Percentiles rank a stretch among this genome's conserved stretches.
Evolutionary conservation across 2,888 invertebrate species (phyloP).

Genomic region (Lasioglossum lativentre): DNA sequence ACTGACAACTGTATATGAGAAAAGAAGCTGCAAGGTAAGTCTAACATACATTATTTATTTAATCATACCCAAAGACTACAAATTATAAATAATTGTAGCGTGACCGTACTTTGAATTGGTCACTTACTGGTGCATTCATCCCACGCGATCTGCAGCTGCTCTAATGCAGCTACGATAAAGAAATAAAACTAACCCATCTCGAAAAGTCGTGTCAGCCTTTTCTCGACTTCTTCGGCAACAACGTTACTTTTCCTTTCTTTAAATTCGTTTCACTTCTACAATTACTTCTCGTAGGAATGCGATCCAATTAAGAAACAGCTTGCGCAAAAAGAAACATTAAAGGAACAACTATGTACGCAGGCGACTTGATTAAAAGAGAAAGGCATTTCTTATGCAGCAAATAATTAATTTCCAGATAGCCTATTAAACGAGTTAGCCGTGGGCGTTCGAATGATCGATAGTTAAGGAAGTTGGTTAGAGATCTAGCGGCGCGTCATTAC

Average conservation of each 20-base stretch:
- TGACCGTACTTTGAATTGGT: too few relatives aligned
- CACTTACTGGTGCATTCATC: too few relatives aligned
- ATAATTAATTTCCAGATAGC: neutral
- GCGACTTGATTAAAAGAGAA: neutral
- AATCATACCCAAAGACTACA: too few relatives aligned
- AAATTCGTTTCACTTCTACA: neutral
- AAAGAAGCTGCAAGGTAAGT: too few relatives aligned
- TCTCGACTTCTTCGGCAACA: neutral
- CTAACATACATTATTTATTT: too few relatives aligned
- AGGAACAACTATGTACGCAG: neutral
- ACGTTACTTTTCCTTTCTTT: neutral
- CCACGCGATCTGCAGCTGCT: too few relatives aligned
- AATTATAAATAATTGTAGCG: too few relatives aligned
- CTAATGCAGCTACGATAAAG: too few relatives aligned
- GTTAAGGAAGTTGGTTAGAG: neutral
- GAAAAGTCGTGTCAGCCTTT: neutral
- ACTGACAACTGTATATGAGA: too few relatives aligned
- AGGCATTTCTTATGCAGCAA: neutral
- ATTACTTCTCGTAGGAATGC: neutral
- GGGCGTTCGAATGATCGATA: neutral
- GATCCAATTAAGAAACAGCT: slow-evolving; percentile 1
- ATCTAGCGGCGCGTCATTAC: neutral
- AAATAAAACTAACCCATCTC: neutral
- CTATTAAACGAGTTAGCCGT: neutral
- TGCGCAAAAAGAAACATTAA: neutral